phyloP scores from a whole-genome alignment of 2,113 vertebrate genomes.

The Cochlearius cochlearius region DNA sequence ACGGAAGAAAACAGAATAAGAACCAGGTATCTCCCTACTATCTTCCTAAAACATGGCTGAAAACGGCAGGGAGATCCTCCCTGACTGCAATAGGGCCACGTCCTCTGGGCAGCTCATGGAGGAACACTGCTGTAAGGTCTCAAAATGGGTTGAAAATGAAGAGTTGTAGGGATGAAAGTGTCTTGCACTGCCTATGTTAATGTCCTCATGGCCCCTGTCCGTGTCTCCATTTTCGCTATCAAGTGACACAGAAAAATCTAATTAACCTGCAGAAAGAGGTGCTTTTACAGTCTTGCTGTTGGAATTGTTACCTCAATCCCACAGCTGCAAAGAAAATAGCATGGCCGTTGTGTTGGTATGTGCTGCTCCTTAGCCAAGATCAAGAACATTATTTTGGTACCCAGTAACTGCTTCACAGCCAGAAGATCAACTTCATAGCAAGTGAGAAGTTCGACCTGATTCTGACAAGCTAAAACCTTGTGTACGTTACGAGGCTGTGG shows the following conservation, averaged over 20 bases:
- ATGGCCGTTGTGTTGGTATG: fast-evolving
- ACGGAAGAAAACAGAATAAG: background rate
- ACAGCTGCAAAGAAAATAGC: background rate
- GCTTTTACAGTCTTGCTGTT: background rate
- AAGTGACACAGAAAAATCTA: background rate
- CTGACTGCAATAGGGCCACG: fast-evolving
- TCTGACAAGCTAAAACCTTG: background rate
- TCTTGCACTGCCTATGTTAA: background rate
- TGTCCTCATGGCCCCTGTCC: background rate
- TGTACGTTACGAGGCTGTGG: background rate
- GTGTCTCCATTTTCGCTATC: background rate
- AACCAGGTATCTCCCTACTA: background rate
- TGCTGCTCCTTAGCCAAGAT: background rate
- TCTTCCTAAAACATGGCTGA: background rate
- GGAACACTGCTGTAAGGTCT: background rate
- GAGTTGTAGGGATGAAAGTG: background rate
- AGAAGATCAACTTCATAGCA: background rate
- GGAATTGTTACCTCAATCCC: background rate
- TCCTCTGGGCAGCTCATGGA: background rate
- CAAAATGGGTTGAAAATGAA: background rate
- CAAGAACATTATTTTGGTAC: background rate
- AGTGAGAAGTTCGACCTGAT: background rate
- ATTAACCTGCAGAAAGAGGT: background rate
- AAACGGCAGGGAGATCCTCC: background rate
- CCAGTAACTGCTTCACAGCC: background rate